Evolutionary conservation across 2,797 vertebrate genomes (phyloP).

Genomic region (Rhynchonycteris naso): DNA sequence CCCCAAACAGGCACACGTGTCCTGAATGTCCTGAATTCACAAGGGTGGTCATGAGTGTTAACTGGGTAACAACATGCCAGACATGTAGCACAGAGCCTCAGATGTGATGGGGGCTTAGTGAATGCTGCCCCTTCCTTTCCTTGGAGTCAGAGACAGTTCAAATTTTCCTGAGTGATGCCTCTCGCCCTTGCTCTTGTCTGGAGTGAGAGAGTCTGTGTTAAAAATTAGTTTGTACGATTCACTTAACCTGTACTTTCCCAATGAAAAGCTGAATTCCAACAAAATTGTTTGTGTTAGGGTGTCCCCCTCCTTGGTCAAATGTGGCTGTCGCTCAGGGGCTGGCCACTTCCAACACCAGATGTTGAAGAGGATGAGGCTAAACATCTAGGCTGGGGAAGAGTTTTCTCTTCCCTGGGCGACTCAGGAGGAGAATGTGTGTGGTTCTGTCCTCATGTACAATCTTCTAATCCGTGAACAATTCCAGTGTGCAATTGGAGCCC

Average conservation of each 20-base stretch:
- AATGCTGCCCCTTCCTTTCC: not conserved
- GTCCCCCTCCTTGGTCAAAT: fast-evolving
- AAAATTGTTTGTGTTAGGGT: fast-evolving
- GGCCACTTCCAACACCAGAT: not conserved
- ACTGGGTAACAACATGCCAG: not conserved
- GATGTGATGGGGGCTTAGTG: too few relatives aligned
- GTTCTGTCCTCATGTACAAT: fast-evolving
- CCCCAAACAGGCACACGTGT: not conserved
- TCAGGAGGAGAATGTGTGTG: not conserved
- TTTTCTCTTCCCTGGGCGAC: not conserved
- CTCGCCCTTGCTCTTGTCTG: not conserved
- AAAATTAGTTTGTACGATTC: not conserved
- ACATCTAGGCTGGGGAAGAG: fast-evolving
- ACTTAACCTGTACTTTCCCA: not conserved
- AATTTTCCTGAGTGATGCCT: too few relatives aligned
- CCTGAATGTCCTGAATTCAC: too few relatives aligned
- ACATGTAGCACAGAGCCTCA: not conserved
- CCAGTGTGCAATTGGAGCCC: not conserved
- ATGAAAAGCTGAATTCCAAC: not conserved
- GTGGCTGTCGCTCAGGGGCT: not conserved
- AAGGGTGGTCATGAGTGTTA: not conserved
- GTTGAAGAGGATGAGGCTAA: not conserved
- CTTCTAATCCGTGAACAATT: not conserved
- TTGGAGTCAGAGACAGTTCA: fast-evolving
- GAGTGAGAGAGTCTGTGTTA: not conserved